A percentile compares a stretch with the other conserved stretches of the same genome.
These are phyloP conservation scores for Cordilura impudica DNA, from an alignment of 2,888 invertebrate species.

Conservation along the genomic window DNA sequence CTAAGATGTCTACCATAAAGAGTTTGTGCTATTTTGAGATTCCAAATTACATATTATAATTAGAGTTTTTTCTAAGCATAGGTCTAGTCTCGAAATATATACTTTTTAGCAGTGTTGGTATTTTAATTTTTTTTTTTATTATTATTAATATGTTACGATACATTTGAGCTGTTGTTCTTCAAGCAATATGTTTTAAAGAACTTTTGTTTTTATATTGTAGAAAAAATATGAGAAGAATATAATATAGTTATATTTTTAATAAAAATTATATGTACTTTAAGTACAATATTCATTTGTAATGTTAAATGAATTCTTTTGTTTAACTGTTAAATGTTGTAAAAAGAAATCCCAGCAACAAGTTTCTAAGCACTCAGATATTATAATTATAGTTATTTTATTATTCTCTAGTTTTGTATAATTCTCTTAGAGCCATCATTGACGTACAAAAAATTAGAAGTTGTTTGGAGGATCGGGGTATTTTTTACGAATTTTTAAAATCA, in stretches of 20 bases:
- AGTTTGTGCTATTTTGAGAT: background rate
- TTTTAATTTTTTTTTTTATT: background rate
- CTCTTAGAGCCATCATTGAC: no score
- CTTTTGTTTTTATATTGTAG: background rate
- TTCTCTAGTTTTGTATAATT: no score
- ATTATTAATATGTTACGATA: background rate
- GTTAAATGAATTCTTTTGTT: no score
- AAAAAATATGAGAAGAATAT: background rate
- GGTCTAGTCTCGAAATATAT: slow-evolving; percentile 24
- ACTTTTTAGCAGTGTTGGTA: background rate
- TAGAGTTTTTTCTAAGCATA: background rate
- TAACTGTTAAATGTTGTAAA: no score
- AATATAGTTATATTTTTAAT: background rate
- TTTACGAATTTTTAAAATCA: no score
- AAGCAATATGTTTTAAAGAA: background rate
- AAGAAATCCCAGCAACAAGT: no score
- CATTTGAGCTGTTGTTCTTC: background rate
- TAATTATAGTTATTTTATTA: no score
- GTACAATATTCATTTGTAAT: slow-evolving; percentile 1
- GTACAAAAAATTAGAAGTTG: no score
- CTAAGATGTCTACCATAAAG: slow-evolving; percentile 61
- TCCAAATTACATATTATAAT: no score
- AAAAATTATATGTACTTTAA: background rate
- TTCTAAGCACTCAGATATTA: no score
- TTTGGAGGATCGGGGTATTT: no score